phyloP scores from a whole-genome alignment of 2,888 invertebrate genomes.

The Pardosa pseudoannulata region DNA sequence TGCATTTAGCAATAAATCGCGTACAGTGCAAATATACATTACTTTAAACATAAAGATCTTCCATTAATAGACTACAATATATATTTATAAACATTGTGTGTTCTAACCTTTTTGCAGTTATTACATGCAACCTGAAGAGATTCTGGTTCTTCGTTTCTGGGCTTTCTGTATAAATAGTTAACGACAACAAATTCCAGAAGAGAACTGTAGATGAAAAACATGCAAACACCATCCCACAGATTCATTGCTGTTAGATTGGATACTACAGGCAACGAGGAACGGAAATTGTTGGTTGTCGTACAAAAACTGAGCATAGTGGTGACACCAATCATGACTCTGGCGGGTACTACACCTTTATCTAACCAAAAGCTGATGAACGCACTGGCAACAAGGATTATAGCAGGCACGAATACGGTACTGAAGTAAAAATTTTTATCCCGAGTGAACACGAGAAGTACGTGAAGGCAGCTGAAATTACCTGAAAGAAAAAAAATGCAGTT shows the following conservation, averaged over 20 bases:
- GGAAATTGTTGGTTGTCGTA: conserved; percentile 83
- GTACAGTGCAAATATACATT: too few relatives aligned
- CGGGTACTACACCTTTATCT: conserved; percentile 97
- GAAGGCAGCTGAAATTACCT: conserved; percentile 91
- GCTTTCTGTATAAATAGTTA: conserved; percentile 94
- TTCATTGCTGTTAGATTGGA: conserved; percentile 97
- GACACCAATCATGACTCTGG: conserved; percentile 97
- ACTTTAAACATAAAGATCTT: too few relatives aligned
- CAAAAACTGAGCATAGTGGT: conserved; percentile 99
- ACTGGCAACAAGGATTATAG: conserved; percentile 96
- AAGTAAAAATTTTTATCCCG: conserved; percentile 97
- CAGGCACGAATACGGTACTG: conserved; percentile 97
- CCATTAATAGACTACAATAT: too few relatives aligned
- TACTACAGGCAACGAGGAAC: conserved; percentile 89
- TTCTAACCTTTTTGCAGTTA: conserved; percentile 47
- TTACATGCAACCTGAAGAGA: conserved; percentile 16
- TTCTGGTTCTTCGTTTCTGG: conserved; percentile 76
- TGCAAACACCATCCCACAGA: conserved; percentile 95
- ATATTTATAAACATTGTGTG: too few relatives aligned
- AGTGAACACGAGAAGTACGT: conserved; percentile 94
- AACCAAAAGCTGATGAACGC: conserved; percentile 98
- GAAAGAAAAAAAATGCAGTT: not conserved
- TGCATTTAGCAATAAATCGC: too few relatives aligned
- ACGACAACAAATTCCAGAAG: conserved; percentile 95
- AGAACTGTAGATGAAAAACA: conserved; percentile 94